Evolutionary conservation across 2,888 invertebrate genomes (phyloP).

Genomic region (Mactromeris polynyma): DNA sequence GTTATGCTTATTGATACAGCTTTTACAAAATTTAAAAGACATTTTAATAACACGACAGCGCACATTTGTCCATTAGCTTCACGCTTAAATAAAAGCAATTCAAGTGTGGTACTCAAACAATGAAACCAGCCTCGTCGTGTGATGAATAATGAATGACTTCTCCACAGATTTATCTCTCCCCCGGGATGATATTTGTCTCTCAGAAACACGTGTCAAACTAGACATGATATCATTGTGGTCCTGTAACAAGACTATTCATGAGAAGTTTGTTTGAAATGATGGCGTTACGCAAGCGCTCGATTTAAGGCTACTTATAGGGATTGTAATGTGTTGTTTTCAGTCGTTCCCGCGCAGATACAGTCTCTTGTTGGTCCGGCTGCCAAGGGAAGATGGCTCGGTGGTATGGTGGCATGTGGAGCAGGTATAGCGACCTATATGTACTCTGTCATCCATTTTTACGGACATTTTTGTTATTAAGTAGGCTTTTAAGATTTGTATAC

Average conservation of each 20-base stretch:
- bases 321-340: constrained; percentile 66
- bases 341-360: constrained; percentile 85
- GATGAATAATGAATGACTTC: background rate
- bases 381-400: constrained; percentile 85
- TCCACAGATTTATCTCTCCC: background rate
- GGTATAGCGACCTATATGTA: constrained; percentile 66
- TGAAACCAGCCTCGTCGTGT: background rate
- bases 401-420: constrained; percentile 85
- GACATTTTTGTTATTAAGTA: no score
- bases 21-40: no score
- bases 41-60: no score
- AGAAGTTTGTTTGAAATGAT: no score
- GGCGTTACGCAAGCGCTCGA: no score
- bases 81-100: background rate
- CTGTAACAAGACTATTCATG: no score
- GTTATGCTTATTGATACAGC: no score
- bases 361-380: constrained; percentile 83
- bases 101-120: background rate
- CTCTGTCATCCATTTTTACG: no score
- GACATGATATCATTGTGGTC: background rate
- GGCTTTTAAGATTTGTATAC: no score
- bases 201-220: background rate
- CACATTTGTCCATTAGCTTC: background rate
- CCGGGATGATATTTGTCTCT: no score
- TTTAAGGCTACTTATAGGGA: no score